phyloP scores from a whole-genome alignment of 2,888 invertebrate species.

The Epinotia nisella region DNA sequence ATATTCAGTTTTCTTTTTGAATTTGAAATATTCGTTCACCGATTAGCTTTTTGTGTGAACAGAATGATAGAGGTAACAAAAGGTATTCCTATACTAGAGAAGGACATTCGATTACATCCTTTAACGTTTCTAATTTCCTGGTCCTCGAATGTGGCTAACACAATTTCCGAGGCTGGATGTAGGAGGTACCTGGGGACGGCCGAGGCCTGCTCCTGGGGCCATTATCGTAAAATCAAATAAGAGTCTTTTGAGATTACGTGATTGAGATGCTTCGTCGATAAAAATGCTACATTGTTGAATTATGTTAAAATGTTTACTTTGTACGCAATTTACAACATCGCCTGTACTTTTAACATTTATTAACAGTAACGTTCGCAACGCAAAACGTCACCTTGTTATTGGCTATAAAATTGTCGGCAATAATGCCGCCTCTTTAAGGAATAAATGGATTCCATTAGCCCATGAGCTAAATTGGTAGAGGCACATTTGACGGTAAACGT shows the following conservation, averaged over 20 bases:
- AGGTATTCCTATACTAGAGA: constrained; percentile 67
- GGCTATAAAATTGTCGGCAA: constrained; percentile 42
- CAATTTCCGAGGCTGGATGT: constrained; percentile 80
- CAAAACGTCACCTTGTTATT: constrained; percentile 39
- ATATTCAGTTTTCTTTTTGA: constrained; percentile 23
- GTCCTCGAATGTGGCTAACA: constrained; percentile 81
- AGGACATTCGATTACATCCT: constrained; percentile 81
- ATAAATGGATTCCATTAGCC: constrained; percentile 45
- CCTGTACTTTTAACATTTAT: constrained; percentile 41
- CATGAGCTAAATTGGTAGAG: constrained; percentile 38
- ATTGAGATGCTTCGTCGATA: constrained; percentile 66
- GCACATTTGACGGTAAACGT: constrained; percentile 40
- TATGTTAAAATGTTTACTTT: constrained; percentile 44
- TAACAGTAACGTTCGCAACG: constrained; percentile 34
- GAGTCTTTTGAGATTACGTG: constrained; percentile 69
- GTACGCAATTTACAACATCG: constrained; percentile 35
- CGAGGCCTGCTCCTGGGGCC: constrained; percentile 61
- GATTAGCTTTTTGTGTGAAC: constrained; percentile 33
- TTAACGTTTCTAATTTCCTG: constrained; percentile 84
- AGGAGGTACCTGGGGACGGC: constrained; percentile 72
- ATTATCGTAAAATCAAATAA: constrained; percentile 80
- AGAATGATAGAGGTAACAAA: constrained; percentile 57
- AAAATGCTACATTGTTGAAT: constrained; percentile 44
- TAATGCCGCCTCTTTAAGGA: constrained; percentile 40
- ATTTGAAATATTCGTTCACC: constrained; percentile 27